Base-by-base conservation (phyloP, 1,140 invertebrate genomes). In the Neuroterus valhalla region DNA sequence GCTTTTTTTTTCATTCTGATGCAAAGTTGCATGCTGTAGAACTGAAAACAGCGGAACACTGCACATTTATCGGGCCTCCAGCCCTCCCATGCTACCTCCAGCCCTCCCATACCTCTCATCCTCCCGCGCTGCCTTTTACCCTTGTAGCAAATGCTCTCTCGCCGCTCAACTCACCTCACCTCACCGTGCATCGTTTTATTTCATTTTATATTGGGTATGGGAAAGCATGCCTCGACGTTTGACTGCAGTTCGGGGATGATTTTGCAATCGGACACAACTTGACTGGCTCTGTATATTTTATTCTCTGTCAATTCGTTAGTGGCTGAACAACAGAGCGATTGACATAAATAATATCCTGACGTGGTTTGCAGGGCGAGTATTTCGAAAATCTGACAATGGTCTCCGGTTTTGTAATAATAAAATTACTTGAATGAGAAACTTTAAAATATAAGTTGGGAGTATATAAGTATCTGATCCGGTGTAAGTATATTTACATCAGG, bases 401-500 rank as follows among this genome's bases (percentile, higher is more conserved):
- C 31, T 38, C 1, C 10, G 10, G 6, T 38, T 8, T 38, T 38
- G 6, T 38, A 38, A 38, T 38, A 38, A 38, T 38, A 8, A 38
- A 38, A 0, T 38, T 38, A 38, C 31, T 38, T 38, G 1, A 38
- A 38, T n/a, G 31, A 38, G 31, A 38, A 5, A 26, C 15, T 23
- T 62, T 62, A n/a, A 62, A 62, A 62, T 62, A 31, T 62, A n/a
- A 62, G 14, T 15, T 15, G 2, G 31, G 6, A 23, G 55, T 62
- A 55, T 43, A 17, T 19, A 71, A 62, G 50, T 55, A 45, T 77
- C 80, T 78, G 83, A 82, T 84, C 77, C 81, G 79, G 73, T 38
- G 31, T 83, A 85, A 85, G 81, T 85, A 83, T 83, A 84, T 83
- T 82, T 85, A 76, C 81, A 78, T 55, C 78, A 72, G 71, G 79